A percentile compares a stretch with the other conserved stretches of the same genome.
These are phyloP conservation scores for Paguma larvata DNA, from an alignment of 2,797 vertebrate species.

Conservation along the genomic window DNA sequence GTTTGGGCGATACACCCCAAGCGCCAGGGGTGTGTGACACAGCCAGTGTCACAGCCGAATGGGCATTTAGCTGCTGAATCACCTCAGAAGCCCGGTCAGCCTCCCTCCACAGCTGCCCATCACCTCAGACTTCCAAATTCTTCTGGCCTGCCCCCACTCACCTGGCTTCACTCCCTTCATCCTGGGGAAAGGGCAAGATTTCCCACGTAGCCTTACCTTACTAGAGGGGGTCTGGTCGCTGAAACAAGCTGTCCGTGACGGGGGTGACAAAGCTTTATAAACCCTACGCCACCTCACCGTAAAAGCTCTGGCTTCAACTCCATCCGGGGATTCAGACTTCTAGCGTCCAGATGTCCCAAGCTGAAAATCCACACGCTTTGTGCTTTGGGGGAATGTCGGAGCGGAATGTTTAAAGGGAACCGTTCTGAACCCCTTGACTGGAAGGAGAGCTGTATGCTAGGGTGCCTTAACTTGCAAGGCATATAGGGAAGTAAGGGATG, in stretches of 20 bases:
- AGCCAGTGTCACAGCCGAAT: slow-evolving; percentile 59
- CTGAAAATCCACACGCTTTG: slow-evolving; percentile 24
- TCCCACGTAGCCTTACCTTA: slow-evolving; percentile 5
- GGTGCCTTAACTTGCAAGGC: slow-evolving; percentile 39
- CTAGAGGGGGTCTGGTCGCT: background rate
- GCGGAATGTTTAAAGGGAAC: slow-evolving; percentile 44
- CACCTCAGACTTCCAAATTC: slow-evolving; percentile 6
- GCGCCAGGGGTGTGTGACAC: slow-evolving; percentile 49
- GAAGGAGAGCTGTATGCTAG: background rate
- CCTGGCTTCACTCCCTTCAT: slow-evolving; percentile 51
- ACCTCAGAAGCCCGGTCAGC: background rate
- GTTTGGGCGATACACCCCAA: slow-evolving; percentile 29
- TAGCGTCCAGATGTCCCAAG: slow-evolving; percentile 23
- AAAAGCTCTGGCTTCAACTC: slow-evolving; percentile 7
- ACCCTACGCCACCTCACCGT: background rate
- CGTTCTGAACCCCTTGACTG: slow-evolving; percentile 23
- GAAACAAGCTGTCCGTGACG: slow-evolving; percentile 39
- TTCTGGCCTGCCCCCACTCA: background rate
- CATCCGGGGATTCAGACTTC: slow-evolving; percentile 51
- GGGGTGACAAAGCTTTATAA: slow-evolving; percentile 32
- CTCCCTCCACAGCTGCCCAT: slow-evolving; percentile 34
- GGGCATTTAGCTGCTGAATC: slow-evolving; percentile 46
- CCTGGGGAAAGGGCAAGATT: background rate
- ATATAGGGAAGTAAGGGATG: background rate
- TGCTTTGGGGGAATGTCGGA: slow-evolving; percentile 31